These are phyloP conservation scores for Metopolophium dirhodum DNA, from an alignment of 1,140 invertebrate genomes.

Conservation along the genomic window DNA sequence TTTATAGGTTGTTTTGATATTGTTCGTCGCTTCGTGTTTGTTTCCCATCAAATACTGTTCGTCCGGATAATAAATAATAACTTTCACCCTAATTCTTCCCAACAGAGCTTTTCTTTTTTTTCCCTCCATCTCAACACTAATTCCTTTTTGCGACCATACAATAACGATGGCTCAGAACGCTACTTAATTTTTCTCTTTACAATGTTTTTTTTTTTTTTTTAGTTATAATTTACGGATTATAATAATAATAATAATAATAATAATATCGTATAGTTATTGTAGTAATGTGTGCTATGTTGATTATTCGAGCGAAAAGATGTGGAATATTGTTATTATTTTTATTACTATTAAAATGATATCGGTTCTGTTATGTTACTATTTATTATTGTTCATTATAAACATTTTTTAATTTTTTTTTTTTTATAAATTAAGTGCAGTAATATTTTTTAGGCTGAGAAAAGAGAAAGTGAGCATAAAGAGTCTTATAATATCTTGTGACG, in stretches of 20 bases:
- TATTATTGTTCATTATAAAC: no score
- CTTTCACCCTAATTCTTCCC: background rate
- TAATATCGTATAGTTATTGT: background rate
- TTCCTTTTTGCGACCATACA: slow-evolving; percentile 3
- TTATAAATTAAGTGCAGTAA: background rate
- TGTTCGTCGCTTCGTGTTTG: slow-evolving; percentile 15
- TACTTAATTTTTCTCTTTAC: background rate
- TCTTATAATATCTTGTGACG: background rate
- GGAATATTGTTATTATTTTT: background rate
- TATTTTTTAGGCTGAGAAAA: background rate
- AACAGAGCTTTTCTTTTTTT: background rate
- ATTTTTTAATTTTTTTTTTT: background rate
- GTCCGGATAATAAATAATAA: slow-evolving; percentile 10
- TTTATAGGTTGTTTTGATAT: slow-evolving; percentile 18
- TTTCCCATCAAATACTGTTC: background rate
- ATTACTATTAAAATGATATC: background rate
- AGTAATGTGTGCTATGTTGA: background rate
- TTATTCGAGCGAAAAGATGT: background rate
- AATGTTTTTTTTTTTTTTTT: background rate
- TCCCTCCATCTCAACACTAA: background rate
- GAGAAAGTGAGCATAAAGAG: background rate
- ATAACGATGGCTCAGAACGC: background rate
- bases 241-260: background rate
- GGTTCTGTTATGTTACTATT: background rate
- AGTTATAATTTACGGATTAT: background rate